These are phyloP conservation scores for Cuculus canorus DNA, from an alignment of 2,797 vertebrate genomes.

Conservation along the genomic window DNA sequence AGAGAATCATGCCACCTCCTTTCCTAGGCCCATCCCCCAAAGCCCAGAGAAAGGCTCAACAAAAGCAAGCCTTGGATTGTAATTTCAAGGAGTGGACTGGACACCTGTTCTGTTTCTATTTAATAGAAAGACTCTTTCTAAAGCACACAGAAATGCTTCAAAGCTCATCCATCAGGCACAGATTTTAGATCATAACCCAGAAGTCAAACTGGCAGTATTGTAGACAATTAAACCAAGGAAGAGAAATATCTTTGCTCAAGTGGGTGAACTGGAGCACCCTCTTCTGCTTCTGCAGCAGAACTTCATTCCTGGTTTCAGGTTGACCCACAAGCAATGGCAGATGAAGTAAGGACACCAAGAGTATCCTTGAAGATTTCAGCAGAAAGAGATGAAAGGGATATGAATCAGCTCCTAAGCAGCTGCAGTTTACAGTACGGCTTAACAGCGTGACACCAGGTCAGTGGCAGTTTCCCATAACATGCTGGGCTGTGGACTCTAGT, in stretches of 20 bases:
- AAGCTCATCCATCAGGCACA: background rate
- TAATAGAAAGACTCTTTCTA: background rate
- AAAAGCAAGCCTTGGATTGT: background rate
- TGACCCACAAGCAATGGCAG: background rate
- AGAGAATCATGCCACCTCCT: background rate
- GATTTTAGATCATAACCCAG: background rate
- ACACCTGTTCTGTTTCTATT: background rate
- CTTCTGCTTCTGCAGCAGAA: background rate
- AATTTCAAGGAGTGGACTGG: background rate
- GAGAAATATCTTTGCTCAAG: background rate
- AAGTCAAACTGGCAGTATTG: background rate
- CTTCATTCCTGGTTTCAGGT: background rate
- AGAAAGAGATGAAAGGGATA: conserved; percentile 9
- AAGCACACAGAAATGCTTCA: background rate
- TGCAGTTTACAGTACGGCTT: conserved; percentile 34
- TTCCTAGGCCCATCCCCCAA: background rate
- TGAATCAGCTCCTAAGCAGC: conserved; percentile 47
- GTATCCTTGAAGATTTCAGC: background rate
- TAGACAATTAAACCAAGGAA: background rate
- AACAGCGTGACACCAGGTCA: background rate
- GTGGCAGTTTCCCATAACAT: background rate
- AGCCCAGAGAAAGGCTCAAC: background rate
- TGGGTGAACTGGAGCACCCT: background rate
- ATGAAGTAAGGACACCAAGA: background rate
- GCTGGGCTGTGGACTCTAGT: background rate